Evolutionary conservation across 2,888 invertebrate species (phyloP).

Genomic region (Macrophya annulata): DNA sequence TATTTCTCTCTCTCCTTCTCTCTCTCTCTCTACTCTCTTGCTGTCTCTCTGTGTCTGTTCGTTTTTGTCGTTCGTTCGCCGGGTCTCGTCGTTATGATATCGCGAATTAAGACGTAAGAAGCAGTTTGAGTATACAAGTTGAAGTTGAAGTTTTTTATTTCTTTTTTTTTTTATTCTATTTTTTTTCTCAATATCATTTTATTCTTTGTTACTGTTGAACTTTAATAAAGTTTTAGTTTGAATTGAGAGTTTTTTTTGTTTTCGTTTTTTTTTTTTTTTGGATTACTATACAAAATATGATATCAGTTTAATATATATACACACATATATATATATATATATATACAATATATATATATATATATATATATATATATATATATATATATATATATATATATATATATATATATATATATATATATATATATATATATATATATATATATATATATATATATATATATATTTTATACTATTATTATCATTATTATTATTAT

Average conservation of each 20-base stretch:
- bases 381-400: not conserved
- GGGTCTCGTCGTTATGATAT: constrained; percentile 49
- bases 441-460: not conserved
- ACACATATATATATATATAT: not conserved
- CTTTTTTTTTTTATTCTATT: not conserved
- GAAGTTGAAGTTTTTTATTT: not conserved
- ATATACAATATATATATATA: not conserved
- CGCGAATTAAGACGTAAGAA: constrained; percentile 47
- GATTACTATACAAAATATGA: no score
- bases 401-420: no score
- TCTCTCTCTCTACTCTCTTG: constrained; percentile 59
- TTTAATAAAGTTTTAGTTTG: no score
- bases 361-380: not conserved
- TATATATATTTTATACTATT: no score
- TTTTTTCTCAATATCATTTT: no score
- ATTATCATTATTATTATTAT: no score
- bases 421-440: not conserved
- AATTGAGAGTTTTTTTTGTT: no score
- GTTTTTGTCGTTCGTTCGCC: constrained; percentile 47
- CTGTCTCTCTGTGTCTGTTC: constrained; percentile 44
- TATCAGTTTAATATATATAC: not conserved
- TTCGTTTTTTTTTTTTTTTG: no score
- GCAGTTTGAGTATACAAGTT: constrained; percentile 10
- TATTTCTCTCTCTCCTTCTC: constrained; percentile 59
- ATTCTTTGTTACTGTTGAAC: no score